Conservation (phyloP, 2,113 vertebrate species). For the Neofelis nebulosa region DNA sequence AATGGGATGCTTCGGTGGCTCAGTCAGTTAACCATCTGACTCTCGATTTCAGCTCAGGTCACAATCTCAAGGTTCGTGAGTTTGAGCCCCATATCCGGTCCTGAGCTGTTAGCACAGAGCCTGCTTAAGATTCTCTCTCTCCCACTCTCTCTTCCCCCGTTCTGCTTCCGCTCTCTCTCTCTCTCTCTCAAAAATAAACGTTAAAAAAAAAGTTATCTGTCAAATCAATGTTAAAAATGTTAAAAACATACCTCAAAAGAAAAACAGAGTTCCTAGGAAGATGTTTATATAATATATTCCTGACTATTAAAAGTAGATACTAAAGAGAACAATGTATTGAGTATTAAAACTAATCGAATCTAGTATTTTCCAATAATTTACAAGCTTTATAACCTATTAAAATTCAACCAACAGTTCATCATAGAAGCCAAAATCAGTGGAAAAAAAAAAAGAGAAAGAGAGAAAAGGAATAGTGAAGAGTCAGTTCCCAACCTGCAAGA, state of each 20-base stretch:
- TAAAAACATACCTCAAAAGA: slow-evolving; percentile 27
- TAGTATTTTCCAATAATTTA: not conserved
- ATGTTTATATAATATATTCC: slow-evolving; percentile 9
- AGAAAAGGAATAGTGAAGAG: not conserved
- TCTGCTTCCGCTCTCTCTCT: too few relatives aligned
- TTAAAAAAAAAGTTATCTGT: not conserved
- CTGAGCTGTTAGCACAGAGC: too few relatives aligned
- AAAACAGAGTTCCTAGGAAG: not conserved
- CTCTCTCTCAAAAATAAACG: too few relatives aligned
- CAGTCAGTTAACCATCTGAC: too few relatives aligned
- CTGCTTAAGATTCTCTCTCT: too few relatives aligned
- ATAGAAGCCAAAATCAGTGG: not conserved
- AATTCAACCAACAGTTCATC: not conserved
- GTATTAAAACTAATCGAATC: not conserved
- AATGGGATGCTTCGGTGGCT: too few relatives aligned
- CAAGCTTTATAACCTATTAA: not conserved
- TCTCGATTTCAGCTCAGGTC: too few relatives aligned
- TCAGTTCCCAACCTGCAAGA: not conserved
- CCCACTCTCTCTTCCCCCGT: too few relatives aligned
- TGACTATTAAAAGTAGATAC: not conserved
- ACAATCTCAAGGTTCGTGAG: too few relatives aligned
- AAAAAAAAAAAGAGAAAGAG: too few relatives aligned
- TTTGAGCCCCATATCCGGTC: too few relatives aligned
- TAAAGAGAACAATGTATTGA: not conserved
- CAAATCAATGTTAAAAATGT: slow-evolving; percentile 37